Evolutionary conservation across 1,140 invertebrate genomes (phyloP).

Genomic region (Macrobrachium nipponense): DNA sequence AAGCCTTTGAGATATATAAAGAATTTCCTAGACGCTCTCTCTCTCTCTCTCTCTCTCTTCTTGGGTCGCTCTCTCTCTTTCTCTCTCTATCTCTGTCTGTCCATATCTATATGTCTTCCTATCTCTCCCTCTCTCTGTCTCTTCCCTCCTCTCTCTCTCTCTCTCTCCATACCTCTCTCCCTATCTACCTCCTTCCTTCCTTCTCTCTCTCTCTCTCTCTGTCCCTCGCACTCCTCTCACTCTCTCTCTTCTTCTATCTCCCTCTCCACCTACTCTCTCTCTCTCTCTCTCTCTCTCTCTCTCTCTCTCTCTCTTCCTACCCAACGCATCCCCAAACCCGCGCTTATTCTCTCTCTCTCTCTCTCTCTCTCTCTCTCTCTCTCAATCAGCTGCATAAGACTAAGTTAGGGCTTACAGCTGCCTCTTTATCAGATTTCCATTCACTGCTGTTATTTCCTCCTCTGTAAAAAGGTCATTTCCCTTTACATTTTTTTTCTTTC

Average conservation of each 20-base stretch:
- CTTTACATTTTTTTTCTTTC: too few species aligned
- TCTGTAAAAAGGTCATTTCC: too few species aligned
- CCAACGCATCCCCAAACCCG: too few species aligned
- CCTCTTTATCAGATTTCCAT: too few species aligned
- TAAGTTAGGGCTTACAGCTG: too few species aligned
- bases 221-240: background rate
- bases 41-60: background rate
- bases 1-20: too few species aligned
- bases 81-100: background rate
- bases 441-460: too few species aligned
- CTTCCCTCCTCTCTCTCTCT: too few species aligned
- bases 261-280: background rate
- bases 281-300: slow-evolving; percentile 27
- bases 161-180: background rate
- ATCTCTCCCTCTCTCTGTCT: background rate
- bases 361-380: background rate
- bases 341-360: slow-evolving; percentile 1
- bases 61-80: background rate
- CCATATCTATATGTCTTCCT: too few species aligned
- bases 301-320: slow-evolving; percentile 30
- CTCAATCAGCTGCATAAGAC: background rate
- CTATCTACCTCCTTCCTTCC: background rate
- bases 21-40: background rate
- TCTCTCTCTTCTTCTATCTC: background rate
- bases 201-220: background rate